These are phyloP conservation scores for Heloderma charlesbogerti DNA, from an alignment of 2,113 vertebrate species.

Conservation along the genomic window DNA sequence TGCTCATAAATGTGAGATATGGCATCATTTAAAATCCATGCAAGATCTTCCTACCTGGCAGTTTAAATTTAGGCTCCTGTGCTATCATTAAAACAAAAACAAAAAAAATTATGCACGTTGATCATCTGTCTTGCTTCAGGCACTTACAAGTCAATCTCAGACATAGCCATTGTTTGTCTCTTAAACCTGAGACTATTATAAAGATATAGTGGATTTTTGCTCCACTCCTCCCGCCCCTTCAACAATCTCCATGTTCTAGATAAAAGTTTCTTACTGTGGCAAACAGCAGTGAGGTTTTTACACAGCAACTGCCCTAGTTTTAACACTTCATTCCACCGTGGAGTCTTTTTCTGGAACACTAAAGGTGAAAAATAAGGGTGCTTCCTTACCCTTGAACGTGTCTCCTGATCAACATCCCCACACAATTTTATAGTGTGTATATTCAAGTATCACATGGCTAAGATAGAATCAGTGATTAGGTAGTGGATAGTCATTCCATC, in stretches of 20 bases:
- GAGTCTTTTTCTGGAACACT: neutral
- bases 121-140: slow-evolving; percentile 63
- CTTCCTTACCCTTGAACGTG: neutral
- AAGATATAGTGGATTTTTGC: slow-evolving; percentile 42
- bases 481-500: too few relatives aligned
- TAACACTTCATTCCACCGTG: slow-evolving; percentile 40
- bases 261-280: slow-evolving; percentile 64
- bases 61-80: slow-evolving; percentile 67
- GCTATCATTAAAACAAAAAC: slow-evolving; percentile 44
- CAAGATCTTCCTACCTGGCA: slow-evolving; percentile 45
- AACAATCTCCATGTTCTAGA: slow-evolving; percentile 68
- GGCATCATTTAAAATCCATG: slow-evolving; percentile 51
- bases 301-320: slow-evolving; percentile 60
- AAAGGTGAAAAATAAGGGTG: neutral
- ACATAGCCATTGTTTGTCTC: slow-evolving; percentile 56
- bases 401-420: neutral
- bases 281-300: slow-evolving; percentile 46
- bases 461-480: neutral
- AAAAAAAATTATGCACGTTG: slow-evolving; percentile 21
- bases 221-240: slow-evolving; percentile 15
- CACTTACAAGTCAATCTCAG: slow-evolving; percentile 60
- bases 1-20: slow-evolving; percentile 51
- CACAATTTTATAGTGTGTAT: neutral
- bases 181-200: slow-evolving; percentile 57
- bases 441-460: neutral